Percentiles rank a stretch among this genome's conserved stretches.
These are phyloP conservation scores for Bradysia coprophila DNA, from an alignment of 1,140 invertebrate genomes.

Conservation along the genomic window DNA sequence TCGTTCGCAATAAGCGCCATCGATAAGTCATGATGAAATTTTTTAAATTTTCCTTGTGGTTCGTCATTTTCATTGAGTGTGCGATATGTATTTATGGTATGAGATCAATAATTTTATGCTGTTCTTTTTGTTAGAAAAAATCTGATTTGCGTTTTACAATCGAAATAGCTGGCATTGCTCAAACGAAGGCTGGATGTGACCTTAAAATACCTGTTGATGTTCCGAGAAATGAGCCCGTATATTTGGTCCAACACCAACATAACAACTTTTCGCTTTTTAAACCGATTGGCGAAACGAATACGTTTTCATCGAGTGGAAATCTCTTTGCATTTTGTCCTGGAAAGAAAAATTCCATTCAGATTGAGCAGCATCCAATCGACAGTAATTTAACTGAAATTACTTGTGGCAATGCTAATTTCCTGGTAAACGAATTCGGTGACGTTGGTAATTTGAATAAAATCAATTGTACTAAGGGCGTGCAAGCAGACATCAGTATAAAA, in stretches of 20 bases:
- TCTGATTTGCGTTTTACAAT: too few relatives aligned
- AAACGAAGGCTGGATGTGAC: not conserved
- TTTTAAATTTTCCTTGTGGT: too few relatives aligned
- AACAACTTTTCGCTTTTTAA: not conserved
- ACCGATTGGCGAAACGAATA: not conserved
- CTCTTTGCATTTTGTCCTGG: not conserved
- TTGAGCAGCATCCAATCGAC: not conserved
- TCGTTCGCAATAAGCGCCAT: too few relatives aligned
- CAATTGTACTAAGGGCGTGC: not conserved
- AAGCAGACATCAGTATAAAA: not conserved
- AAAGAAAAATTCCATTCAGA: not conserved
- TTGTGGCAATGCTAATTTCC: not conserved
- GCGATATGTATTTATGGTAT: too few relatives aligned
- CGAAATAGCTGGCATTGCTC: too few relatives aligned
- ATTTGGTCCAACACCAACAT: not conserved
- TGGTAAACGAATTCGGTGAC: not conserved
- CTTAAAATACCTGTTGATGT: not conserved
- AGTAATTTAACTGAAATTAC: not conserved
- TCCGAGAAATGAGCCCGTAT: conserved; percentile 1
- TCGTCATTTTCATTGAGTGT: too few relatives aligned
- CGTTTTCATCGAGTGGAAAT: not conserved
- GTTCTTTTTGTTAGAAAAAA: too few relatives aligned
- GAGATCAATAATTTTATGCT: too few relatives aligned
- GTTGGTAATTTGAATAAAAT: not conserved
- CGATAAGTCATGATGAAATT: too few relatives aligned